Percentiles rank a stretch among this genome's conserved stretches.
phyloP scores from a whole-genome alignment of 2,888 invertebrate genomes.

The Teleiodes luculella region DNA sequence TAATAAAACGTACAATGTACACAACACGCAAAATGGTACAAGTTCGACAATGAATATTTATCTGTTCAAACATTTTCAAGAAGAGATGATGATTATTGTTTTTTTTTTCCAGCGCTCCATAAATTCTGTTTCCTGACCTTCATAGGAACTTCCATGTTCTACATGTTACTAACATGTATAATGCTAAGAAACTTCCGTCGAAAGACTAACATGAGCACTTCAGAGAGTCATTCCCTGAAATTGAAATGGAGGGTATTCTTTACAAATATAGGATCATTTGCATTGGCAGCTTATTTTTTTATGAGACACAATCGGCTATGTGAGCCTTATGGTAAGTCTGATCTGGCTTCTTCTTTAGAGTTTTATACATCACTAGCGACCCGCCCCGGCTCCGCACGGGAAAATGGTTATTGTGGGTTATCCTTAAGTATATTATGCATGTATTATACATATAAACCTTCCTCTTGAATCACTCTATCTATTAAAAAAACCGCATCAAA shows the following conservation, averaged over 20 bases:
- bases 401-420: too few relatives aligned
- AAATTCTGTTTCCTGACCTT: slow-evolving; percentile 93
- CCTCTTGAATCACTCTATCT: too few relatives aligned
- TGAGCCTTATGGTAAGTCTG: slow-evolving; percentile 95
- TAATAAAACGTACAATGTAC: too few relatives aligned
- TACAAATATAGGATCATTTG: slow-evolving; percentile 85
- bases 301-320: slow-evolving; percentile 94
- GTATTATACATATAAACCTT: too few relatives aligned
- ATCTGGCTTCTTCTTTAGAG: too few relatives aligned
- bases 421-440: too few relatives aligned
- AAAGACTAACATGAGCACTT: slow-evolving; percentile 71
- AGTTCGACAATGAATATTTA: too few relatives aligned
- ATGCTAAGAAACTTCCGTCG: slow-evolving; percentile 83
- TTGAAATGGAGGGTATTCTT: slow-evolving; percentile 87
- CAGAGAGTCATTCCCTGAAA: slow-evolving; percentile 83
- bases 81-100: neutral
- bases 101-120: slow-evolving; percentile 82
- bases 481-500: too few relatives aligned
- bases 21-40: too few relatives aligned
- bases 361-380: too few relatives aligned
- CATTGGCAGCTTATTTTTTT: slow-evolving; percentile 91
- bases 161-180: slow-evolving; percentile 90
- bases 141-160: slow-evolving; percentile 89
- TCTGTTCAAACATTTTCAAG: too few relatives aligned
- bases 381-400: too few relatives aligned